Conservation (phyloP, 2,797 vertebrate genomes). For the Gymnoscopelus braueri region DNA sequence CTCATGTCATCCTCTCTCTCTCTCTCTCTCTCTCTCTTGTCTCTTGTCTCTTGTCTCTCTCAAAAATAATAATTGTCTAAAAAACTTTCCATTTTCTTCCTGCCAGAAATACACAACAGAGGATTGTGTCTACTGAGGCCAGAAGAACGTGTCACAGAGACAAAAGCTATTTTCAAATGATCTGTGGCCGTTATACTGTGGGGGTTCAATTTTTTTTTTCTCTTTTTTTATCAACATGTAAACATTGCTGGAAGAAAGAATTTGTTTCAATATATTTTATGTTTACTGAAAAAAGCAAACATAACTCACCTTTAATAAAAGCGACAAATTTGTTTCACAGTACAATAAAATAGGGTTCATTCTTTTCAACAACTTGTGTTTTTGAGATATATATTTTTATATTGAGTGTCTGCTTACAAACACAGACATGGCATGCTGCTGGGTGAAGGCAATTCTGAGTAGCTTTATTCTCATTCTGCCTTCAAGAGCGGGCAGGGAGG, state of each 20-base stretch:
- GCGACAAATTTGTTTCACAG: constrained; percentile 11
- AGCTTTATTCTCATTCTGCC: constrained; percentile 35
- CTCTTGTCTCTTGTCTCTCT: no score
- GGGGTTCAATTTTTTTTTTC: not conserved
- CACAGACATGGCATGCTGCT: constrained; percentile 19
- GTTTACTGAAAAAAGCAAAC: constrained; percentile 8
- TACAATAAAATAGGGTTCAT: not conserved
- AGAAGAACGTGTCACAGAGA: constrained; percentile 15
- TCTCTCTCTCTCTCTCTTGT: constrained; percentile 42
- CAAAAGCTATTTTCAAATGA: not conserved
- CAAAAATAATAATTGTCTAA: no score
- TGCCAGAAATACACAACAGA: not conserved
- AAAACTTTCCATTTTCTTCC: not conserved
- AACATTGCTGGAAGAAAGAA: constrained; percentile 14
- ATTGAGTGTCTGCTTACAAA: constrained; percentile 11
- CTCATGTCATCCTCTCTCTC: constrained; percentile 29
- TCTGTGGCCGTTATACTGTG: not conserved
- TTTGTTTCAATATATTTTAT: constrained; percentile 3
- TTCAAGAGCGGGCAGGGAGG: constrained; percentile 31
- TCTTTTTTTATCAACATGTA: constrained; percentile 18
- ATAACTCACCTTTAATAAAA: constrained; percentile 21
- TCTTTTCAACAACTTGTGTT: not conserved
- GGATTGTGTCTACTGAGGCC: not conserved
- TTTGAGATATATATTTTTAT: constrained; percentile 11
- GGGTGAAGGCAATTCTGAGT: constrained; percentile 35